Evolutionary conservation across 2,888 invertebrate species (phyloP), one percentile per base, ranked within the genome.

Genomic region (Lepas anatifera): DNA sequence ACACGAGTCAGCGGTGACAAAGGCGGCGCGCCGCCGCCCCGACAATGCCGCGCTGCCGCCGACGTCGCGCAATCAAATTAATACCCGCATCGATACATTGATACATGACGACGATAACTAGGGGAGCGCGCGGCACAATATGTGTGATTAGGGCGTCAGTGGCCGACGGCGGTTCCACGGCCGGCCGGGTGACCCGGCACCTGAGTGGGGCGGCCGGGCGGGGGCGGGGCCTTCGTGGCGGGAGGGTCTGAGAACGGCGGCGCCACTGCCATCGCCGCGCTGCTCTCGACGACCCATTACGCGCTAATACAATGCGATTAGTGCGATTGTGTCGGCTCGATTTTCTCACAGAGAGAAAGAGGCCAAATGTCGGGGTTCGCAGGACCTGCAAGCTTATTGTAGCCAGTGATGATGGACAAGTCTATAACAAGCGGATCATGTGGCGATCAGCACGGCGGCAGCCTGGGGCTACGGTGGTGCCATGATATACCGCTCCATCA

Each of bases 291-390:
- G 58, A 58, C 58, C 32, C 58, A 58, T 58, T 58, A 58, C 58
- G n/a, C 58, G 58, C 32, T 58, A 58, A 58, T 58, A 58, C 25
- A 58, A 58, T 58, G 58, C 35, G 25, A 58, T 58, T 58, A 58
- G 29, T 4, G 7, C 58, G 35, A 58, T 35, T 58, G 58, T 58
- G 50, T 58, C 32, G 58, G 58, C 3, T 16, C 11, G 35, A 1
- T 58, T 25, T n/a, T n/a, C n/a, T n/a, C n/a, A n/a, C n/a, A n/a
- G n/a, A n/a, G n/a, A n/a, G n/a, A n/a, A n/a, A n/a, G n/a, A n/a
- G n/a, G n/a, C n/a, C n/a, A n/a, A n/a, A n/a, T n/a, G n/a, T n/a
- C n/a, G n/a, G n/a, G n/a, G n/a, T n/a, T n/a, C n/a, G n/a, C n/a
- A n/a, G n/a, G n/a, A n/a, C n/a, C n/a, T n/a, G n/a, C n/a, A n/a